Percentiles rank a stretch among this genome's conserved stretches.
phyloP scores from a whole-genome alignment of 1,140 invertebrate genomes.

The Pygmarrhopalites habei region DNA sequence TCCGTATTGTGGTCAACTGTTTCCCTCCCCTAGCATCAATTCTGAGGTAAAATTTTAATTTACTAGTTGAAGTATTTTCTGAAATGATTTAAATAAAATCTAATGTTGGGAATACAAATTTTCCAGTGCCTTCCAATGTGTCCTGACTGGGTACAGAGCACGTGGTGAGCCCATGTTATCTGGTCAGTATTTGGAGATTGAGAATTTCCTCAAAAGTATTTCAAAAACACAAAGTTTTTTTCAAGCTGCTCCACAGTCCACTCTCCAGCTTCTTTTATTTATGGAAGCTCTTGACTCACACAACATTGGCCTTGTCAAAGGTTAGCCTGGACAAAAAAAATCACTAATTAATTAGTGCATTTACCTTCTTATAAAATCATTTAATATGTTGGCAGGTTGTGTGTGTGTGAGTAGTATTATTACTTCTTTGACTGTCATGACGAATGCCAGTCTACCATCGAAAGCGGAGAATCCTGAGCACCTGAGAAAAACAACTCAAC shows the following conservation, averaged over 20 bases:
- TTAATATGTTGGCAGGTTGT: background rate
- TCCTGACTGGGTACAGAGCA: background rate
- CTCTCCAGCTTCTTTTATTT: constrained; percentile 29
- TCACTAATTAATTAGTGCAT: background rate
- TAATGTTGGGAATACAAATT: background rate
- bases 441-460: constrained; percentile 25
- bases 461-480: constrained; percentile 18
- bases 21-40: constrained; percentile 26
- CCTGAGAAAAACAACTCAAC: constrained; percentile 11
- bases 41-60: constrained; percentile 14
- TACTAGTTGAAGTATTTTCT: background rate
- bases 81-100: background rate
- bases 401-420: constrained; percentile 2
- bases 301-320: constrained; percentile 1
- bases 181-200: constrained; percentile 24
- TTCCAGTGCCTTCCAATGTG: constrained; percentile 1
- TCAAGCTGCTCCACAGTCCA: constrained; percentile 26
- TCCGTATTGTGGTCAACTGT: constrained; percentile 25
- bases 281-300: constrained; percentile 4
- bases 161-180: constrained; percentile 15
- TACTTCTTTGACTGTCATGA: constrained; percentile 29
- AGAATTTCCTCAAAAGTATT: constrained; percentile 27
- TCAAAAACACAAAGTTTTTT: constrained; percentile 28
- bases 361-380: background rate
- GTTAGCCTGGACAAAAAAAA: background rate